Evolutionary conservation across 2,888 invertebrate species (phyloP).

Genomic region (Lithophane ornitopus): DNA sequence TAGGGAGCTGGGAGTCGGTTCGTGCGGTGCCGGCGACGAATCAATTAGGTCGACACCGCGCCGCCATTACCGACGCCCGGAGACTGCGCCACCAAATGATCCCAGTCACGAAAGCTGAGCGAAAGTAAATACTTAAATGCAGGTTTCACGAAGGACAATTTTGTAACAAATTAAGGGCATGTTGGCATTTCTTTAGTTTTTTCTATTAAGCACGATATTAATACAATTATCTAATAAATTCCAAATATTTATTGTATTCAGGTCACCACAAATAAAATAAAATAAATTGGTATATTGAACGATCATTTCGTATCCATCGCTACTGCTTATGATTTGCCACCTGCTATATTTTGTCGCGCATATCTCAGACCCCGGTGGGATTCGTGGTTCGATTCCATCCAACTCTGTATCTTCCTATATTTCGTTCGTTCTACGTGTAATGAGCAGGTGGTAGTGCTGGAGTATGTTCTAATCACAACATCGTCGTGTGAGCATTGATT

Average conservation of each 20-base stretch:
- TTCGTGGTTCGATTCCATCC: constrained; percentile 55
- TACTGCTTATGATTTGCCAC: constrained; percentile 27
- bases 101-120: constrained; percentile 37
- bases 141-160: neutral
- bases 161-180: too few species aligned
- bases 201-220: too few species aligned
- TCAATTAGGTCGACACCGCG: constrained; percentile 76
- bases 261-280: neutral
- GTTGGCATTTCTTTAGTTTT: neutral
- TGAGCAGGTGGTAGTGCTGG: constrained; percentile 39
- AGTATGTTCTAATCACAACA: constrained; percentile 17
- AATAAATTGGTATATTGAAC: neutral
- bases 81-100: constrained; percentile 50
- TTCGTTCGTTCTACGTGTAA: constrained; percentile 46
- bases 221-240: neutral
- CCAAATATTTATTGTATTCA: neutral
- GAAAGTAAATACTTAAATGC: constrained; percentile 27
- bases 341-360: constrained; percentile 47
- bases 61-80: constrained; percentile 68
- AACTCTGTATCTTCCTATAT: constrained; percentile 24
- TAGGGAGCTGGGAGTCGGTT: constrained; percentile 26
- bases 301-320: neutral
- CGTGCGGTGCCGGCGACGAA: constrained; percentile 64
- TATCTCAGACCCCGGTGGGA: constrained; percentile 68
- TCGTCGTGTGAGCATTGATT: constrained; percentile 5